Evolutionary conservation across 2,888 invertebrate genomes (phyloP), one percentile per base, ranked within the genome.

Genomic region (Ichneumoninae sp.): DNA sequence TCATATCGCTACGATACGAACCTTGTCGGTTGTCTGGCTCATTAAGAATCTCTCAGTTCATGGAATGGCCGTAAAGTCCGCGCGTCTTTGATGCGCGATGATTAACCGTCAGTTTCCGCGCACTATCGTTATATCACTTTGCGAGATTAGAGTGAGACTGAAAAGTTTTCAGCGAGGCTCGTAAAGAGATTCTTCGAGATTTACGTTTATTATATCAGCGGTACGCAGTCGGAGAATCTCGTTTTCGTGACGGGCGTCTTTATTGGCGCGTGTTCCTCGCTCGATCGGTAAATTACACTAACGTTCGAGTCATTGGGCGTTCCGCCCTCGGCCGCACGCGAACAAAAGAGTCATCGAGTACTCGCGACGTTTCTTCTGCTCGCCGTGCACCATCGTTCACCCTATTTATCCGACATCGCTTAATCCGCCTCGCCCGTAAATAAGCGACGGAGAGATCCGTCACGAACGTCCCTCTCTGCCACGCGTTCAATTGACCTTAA

Each of bases 361-460:
- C 33, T 62, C 13, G 30, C 50, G 72, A 79, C 26, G 52, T 57
- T 78, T 82, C 50, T 22, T 78, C 62, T 75, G 81, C 36, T 81
- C 78, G 47, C 66, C 70, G 70, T 40, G 26, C 66, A 50, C 52
- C 75, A 60, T 47, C 70, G 78, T 78, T 62, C 79, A 80, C 36
- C 76, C 87, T 87, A 89, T 89, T 90, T 89, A 89, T 90, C 80
- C 82, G 84, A 62, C 81, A 86, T 83, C 87, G 84, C 16, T 74
- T 86, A 87, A 87, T 88, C 85, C 79, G 65, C 82, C 86, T 86
- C 57, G 76, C 54, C 66, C 71, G 69, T 22, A 71, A 62, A 78
- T 68, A 84, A 86, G 83, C 83, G 82, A 86, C 85, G 69, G 69
- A 82, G 47, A 78, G 68, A 81, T 80, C 62, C 70, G 54, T 36